Evolutionary conservation across 1,140 invertebrate genomes (phyloP).

Genomic region (Pogonognathellus flavescens): DNA sequence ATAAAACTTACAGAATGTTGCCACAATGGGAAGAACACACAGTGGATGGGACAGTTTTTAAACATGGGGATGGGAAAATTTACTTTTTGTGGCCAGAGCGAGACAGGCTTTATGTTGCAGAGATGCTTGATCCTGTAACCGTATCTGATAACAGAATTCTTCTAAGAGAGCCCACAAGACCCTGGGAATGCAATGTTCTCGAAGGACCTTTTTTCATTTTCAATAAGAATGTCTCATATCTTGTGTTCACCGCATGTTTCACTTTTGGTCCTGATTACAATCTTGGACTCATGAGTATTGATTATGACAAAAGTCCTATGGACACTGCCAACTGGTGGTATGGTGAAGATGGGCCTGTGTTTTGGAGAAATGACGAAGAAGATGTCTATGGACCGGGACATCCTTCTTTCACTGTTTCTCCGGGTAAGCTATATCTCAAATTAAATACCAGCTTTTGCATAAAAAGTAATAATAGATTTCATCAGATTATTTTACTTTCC

Average conservation of each 20-base stretch:
- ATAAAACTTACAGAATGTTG: conserved; percentile 13
- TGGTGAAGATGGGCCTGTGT: conserved; percentile 24
- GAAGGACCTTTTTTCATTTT: conserved; percentile 59
- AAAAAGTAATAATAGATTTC: too few species aligned
- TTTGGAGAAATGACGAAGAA: conserved; percentile 58
- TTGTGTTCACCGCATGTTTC: conserved; percentile 56
- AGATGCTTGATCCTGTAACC: neutral
- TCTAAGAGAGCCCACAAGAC: neutral
- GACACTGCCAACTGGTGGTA: conserved; percentile 56
- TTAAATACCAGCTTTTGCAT: neutral
- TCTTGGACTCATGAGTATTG: conserved; percentile 59
- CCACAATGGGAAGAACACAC: conserved; percentile 27
- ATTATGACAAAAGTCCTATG: conserved; percentile 51
- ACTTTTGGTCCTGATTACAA: conserved; percentile 59
- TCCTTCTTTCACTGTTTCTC: conserved; percentile 47
- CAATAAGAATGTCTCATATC: conserved; percentile 48
- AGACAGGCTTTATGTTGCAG: conserved; percentile 28
- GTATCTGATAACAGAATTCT: neutral
- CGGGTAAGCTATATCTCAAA: conserved; percentile 17
- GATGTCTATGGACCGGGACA: conserved; percentile 54
- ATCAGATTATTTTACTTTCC: too few species aligned
- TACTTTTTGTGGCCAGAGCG: conserved; percentile 50
- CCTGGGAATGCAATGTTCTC: conserved; percentile 25
- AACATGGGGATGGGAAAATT: neutral
- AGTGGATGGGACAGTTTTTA: conserved; percentile 29